phyloP scores from a whole-genome alignment of 1,140 invertebrate species.

The Heliconius congener region DNA sequence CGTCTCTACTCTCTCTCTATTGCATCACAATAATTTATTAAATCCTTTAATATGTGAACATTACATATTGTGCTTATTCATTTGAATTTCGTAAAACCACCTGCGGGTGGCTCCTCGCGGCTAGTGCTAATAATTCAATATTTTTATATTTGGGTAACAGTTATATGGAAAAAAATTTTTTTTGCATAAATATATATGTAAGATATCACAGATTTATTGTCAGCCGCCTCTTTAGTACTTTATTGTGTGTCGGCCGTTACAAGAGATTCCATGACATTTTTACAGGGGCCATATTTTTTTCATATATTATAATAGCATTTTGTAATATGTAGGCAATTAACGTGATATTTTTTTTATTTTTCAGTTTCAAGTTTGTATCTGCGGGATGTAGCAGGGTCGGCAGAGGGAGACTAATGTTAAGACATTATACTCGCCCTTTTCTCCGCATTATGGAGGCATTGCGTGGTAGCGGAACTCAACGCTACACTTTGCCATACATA shows the following conservation, averaged over 20 bases:
- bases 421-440: too few relatives aligned
- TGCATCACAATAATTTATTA: not conserved
- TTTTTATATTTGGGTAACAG: not conserved
- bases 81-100: conserved; percentile 1
- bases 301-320: conserved; percentile 1
- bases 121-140: conserved; percentile 9
- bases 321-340: not conserved
- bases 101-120: not conserved
- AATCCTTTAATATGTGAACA: not conserved
- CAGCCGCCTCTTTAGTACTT: conserved; percentile 13
- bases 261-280: conserved; percentile 10
- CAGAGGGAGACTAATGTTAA: too few relatives aligned
- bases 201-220: conserved; percentile 26
- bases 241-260: conserved; percentile 12
- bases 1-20: not conserved
- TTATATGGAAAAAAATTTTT: not conserved
- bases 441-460: too few relatives aligned
- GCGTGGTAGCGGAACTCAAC: too few relatives aligned
- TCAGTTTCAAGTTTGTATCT: not conserved
- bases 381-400: not conserved
- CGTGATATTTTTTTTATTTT: not conserved
- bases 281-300: conserved; percentile 15
- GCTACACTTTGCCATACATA: too few relatives aligned
- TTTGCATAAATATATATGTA: not conserved
- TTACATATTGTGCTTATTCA: not conserved